Conservation (phyloP, 2,888 invertebrate genomes). For the Arrhopalites spinosus region DNA sequence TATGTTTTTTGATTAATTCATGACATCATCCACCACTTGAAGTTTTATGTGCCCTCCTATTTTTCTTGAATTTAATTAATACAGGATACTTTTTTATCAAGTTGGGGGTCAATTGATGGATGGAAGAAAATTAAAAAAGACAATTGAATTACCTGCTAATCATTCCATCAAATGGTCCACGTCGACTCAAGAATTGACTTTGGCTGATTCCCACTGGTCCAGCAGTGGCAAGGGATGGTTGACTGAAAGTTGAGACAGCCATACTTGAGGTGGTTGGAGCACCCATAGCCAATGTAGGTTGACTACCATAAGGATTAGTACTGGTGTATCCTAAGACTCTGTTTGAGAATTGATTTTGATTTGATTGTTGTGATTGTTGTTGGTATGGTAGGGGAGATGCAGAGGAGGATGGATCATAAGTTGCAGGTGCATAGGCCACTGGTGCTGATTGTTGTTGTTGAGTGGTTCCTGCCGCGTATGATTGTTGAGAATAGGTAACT, state of each 20-base stretch:
- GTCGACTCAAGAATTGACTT: slow-evolving; percentile 26
- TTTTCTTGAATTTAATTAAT: no score
- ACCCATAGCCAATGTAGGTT: background rate
- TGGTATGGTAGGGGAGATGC: background rate
- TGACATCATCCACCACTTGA: no score
- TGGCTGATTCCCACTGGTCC: slow-evolving; percentile 13
- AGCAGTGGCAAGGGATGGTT: background rate
- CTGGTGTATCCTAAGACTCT: background rate
- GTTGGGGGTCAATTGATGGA: no score
- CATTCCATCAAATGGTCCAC: slow-evolving; percentile 41
- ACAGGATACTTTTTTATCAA: no score
- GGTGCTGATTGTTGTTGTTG: background rate
- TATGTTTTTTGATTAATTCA: no score
- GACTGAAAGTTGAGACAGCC: background rate
- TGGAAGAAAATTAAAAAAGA: no score
- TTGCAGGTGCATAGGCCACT: background rate
- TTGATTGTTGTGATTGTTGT: slow-evolving; percentile 6
- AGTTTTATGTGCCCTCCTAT: no score
- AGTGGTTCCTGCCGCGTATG: no score
- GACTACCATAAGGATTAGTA: background rate
- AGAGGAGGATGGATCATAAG: background rate
- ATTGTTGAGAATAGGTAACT: background rate
- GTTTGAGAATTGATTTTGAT: background rate
- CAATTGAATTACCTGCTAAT: slow-evolving; percentile 26
- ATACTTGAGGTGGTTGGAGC: background rate